Percentiles rank a stretch among this genome's conserved stretches.
These are phyloP conservation scores for Zootermopsis nevadensis DNA, from an alignment of 2,888 invertebrate species.

Conservation along the genomic window DNA sequence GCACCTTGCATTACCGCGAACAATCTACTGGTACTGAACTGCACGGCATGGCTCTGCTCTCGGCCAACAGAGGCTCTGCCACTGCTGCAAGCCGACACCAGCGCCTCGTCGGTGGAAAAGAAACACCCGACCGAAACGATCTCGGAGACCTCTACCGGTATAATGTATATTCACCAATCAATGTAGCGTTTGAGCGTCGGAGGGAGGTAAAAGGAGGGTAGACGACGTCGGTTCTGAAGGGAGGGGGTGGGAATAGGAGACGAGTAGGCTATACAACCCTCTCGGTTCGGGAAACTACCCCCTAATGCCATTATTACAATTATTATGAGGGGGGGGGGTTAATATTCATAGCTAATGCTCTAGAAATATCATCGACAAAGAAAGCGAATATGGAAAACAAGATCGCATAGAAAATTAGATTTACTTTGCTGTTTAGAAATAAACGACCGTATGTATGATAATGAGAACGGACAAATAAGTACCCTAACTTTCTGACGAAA, in stretches of 20 bases:
- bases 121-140: neutral
- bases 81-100: slow-evolving; percentile 30
- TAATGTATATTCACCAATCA: slow-evolving; percentile 16
- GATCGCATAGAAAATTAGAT: too few species aligned
- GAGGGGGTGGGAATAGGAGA: neutral
- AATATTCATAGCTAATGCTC: neutral
- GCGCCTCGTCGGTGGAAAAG: slow-evolving; percentile 22
- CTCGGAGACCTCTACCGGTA: slow-evolving; percentile 32
- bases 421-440: too few species aligned
- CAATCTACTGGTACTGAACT: neutral
- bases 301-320: neutral
- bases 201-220: neutral
- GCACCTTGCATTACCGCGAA: neutral
- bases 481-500: too few species aligned
- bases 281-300: neutral
- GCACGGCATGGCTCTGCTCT: slow-evolving; percentile 2
- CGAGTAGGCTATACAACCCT: neutral
- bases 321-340: neutral
- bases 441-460: too few species aligned
- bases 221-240: slow-evolving; percentile 7
- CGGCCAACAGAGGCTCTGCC: neutral
- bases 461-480: too few species aligned
- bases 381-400: too few species aligned
- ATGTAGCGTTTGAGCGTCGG: slow-evolving; percentile 6
- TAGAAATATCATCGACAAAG: neutral